Evolutionary conservation across 2,113 vertebrate genomes (phyloP), one percentile per base, ranked within the genome.

Genomic region (Turnix velox): DNA sequence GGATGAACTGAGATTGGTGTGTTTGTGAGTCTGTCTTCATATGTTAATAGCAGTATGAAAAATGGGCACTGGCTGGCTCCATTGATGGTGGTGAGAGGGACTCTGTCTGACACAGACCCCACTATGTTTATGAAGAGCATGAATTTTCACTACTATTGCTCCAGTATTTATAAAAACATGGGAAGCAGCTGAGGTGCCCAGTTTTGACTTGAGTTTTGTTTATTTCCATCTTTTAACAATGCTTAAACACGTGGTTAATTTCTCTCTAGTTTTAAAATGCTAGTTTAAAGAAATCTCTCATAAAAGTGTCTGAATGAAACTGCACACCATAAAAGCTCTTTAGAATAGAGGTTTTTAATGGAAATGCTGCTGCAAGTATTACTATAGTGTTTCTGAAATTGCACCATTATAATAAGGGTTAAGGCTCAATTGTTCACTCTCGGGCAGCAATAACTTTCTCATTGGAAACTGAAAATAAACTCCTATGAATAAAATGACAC

Each of bases 401-500:
- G 95, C 91, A 81, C 71, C n/a, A 31, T 92, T 93, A 79, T 90
- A 93, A 71, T 85, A 94, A 92, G 93, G 96, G 92, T 96, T 96
- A 96, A 96, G 93, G 90, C 95, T 92, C 58, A 95, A 86, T 91
- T 94, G 79, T 95, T 97, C 84, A 91, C 73, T 85, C 84, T 94
- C 81, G 4, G 23, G 48, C 85, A 92, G 65, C 85, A 96, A 87
- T 94, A 95, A 96, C 93, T 95, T 96, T 90, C 92, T 95, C 86
- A 89, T 40, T 95, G 96, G 91, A 95, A 95, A 95, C 90, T 96
- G 96, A 97, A 97, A 97, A 97, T 91, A 96, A 97, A 96, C 51
- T 63, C 51, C 62, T 84, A 68, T 92, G 93, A 97, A 97, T 96
- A 96, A 97, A 96, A 95, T 92, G 93, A 84, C 75, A 95, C 35